A percentile compares a stretch with the other conserved stretches of the same genome.
Conservation (phyloP, 2,888 invertebrate genomes). For the Lasiommata megera region DNA sequence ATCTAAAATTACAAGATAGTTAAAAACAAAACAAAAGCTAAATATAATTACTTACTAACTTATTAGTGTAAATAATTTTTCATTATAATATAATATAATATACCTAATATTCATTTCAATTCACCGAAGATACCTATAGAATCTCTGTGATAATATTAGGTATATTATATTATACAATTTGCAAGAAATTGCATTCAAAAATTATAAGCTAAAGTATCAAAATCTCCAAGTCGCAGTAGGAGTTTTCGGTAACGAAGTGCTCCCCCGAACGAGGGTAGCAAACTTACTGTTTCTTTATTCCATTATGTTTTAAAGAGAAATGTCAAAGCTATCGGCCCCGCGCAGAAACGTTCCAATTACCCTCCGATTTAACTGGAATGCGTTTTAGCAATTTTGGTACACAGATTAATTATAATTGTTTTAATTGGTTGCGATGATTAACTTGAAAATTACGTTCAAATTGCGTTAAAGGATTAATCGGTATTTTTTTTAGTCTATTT, state of each 20-base stretch:
- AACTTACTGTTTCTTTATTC: constrained; percentile 80
- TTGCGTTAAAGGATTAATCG: background rate
- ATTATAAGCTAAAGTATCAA: constrained; percentile 12
- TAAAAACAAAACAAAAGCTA: no score
- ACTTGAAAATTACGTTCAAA: background rate
- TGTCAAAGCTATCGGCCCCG: constrained; percentile 72
- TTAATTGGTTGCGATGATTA: constrained; percentile 10
- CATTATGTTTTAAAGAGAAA: constrained; percentile 78
- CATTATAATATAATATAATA: no score
- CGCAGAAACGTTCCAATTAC: constrained; percentile 49
- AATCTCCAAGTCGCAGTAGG: constrained; percentile 23
- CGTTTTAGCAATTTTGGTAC: constrained; percentile 11
- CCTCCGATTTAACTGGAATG: constrained; percentile 11
- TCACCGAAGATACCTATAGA: no score
- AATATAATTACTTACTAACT: no score
- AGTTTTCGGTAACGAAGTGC: constrained; percentile 59
- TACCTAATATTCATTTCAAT: no score
- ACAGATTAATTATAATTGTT: constrained; percentile 23
- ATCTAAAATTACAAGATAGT: no score
- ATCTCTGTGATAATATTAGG: no score
- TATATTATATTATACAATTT: no score
- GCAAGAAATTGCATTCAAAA: background rate
- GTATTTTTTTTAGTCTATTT: no score
- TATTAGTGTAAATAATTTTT: no score
- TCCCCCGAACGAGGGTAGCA: constrained; percentile 63